A percentile compares a stretch with the other conserved stretches of the same genome.
Conservation (phyloP, 2,888 invertebrate genomes). For the Drosophila demipolita region DNA sequence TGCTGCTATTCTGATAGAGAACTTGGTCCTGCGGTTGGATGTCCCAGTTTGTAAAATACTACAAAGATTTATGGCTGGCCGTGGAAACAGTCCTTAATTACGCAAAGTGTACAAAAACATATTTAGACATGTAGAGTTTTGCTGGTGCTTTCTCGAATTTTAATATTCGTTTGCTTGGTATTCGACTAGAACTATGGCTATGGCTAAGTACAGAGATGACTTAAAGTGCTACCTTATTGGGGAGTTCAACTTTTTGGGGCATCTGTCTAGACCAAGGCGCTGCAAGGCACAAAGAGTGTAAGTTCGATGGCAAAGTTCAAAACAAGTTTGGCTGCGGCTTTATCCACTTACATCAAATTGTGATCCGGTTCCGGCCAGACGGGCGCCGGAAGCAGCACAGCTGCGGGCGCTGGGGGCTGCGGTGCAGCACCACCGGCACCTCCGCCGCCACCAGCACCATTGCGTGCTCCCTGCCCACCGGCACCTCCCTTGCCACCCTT, state of each 20-base stretch:
- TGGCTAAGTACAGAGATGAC: conserved; percentile 37
- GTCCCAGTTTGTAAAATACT: conserved; percentile 38
- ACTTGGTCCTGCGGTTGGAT: conserved; percentile 40
- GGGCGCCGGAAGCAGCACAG: conserved; percentile 59
- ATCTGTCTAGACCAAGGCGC: conserved; percentile 39
- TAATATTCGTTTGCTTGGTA: conserved; percentile 78
- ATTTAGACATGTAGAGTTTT: neutral
- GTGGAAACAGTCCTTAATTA: conserved; percentile 32
- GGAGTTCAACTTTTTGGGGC: neutral
- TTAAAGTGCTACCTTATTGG: conserved; percentile 18
- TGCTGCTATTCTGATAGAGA: conserved; percentile 36
- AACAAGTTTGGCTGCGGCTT: neutral
- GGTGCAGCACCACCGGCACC: conserved; percentile 69
- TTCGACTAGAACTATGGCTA: conserved; percentile 69
- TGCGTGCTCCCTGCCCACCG: conserved; percentile 78
- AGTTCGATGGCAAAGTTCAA: neutral
- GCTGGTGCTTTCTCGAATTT: conserved; percentile 59
- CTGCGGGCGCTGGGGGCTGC: conserved; percentile 39
- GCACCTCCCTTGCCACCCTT: conserved; percentile 78
- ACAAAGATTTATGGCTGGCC: conserved; percentile 47
- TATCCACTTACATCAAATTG: conserved; percentile 57
- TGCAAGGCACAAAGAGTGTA: conserved; percentile 32
- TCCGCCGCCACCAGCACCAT: conserved; percentile 75
- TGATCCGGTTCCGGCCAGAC: conserved; percentile 62
- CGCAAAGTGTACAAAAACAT: conserved; percentile 3